A percentile compares a stretch with the other conserved stretches of the same genome.
phyloP scores from a whole-genome alignment of 2,797 vertebrate species.

The Sarcoramphus papa region DNA sequence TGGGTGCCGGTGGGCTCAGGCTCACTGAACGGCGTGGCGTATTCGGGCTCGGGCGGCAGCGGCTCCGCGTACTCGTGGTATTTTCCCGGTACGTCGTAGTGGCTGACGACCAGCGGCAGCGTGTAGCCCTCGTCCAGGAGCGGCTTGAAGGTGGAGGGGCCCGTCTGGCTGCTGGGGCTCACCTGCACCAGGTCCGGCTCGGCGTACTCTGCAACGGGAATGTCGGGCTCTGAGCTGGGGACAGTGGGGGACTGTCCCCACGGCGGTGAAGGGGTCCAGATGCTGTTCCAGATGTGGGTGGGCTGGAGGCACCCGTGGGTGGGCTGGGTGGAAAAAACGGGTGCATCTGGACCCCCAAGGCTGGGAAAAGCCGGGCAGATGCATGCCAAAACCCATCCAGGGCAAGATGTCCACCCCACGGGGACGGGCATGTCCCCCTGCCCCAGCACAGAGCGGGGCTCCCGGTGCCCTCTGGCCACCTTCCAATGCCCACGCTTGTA shows the following conservation, averaged over 20 bases:
- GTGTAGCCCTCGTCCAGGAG: constrained; percentile 78
- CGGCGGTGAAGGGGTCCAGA: fast-evolving
- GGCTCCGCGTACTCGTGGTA: constrained; percentile 83
- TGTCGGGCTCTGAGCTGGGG: background rate
- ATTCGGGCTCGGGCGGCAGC: constrained; percentile 82
- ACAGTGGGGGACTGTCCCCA: background rate
- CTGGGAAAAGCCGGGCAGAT: background rate
- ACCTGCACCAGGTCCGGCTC: constrained; percentile 72
- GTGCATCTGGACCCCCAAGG: background rate
- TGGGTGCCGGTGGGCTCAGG: background rate
- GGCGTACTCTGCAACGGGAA: constrained; percentile 76
- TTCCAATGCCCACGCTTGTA: background rate
- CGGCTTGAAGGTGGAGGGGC: constrained; percentile 81
- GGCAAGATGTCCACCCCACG: background rate
- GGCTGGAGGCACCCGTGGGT: background rate
- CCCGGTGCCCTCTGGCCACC: background rate
- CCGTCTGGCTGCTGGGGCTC: constrained; percentile 61
- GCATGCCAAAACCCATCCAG: background rate
- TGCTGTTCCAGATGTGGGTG: no score
- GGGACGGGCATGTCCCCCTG: background rate
- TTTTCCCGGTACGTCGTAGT: constrained; percentile 79
- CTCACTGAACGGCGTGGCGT: constrained; percentile 83
- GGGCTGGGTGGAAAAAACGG: background rate
- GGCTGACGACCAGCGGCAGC: constrained; percentile 76
- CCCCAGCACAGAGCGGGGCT: background rate